Evolutionary conservation across 1,140 invertebrate species (phyloP).

Genomic region (Drosophila fuyamai): DNA sequence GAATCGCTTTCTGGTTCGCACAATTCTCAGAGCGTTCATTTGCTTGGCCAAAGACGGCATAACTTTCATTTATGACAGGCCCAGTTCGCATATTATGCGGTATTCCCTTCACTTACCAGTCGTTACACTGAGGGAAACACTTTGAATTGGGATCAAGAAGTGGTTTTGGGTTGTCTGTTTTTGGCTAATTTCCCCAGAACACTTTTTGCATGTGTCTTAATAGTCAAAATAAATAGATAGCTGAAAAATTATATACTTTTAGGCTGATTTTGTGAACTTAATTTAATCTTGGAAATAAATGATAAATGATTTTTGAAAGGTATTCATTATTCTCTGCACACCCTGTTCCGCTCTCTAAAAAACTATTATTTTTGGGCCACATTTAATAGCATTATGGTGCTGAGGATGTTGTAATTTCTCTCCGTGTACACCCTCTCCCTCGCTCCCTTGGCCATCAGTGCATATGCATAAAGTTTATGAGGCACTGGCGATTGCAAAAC

Average conservation of each 20-base stretch:
- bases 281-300: too few species aligned
- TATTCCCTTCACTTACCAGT: slow-evolving; percentile 43
- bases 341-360: not conserved
- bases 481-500: slow-evolving; percentile 79
- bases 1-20: slow-evolving; percentile 42
- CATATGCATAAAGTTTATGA: slow-evolving; percentile 76
- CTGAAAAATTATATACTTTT: too few species aligned
- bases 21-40: slow-evolving; percentile 73
- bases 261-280: too few species aligned
- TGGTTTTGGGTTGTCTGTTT: too few species aligned
- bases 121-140: slow-evolving; percentile 6
- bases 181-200: too few species aligned
- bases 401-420: not conserved
- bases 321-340: too few species aligned
- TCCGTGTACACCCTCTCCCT: slow-evolving; percentile 2
- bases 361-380: not conserved
- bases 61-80: slow-evolving; percentile 76
- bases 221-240: too few species aligned
- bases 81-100: slow-evolving; percentile 77
- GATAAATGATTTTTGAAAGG: too few species aligned
- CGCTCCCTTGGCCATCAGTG: slow-evolving; percentile 22
- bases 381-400: not conserved
- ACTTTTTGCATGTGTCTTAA: too few species aligned
- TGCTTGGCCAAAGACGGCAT: slow-evolving; percentile 60
- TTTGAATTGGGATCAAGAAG: not conserved